phyloP scores from a whole-genome alignment of 2,113 vertebrate species.

The Phasianus colchicus region DNA sequence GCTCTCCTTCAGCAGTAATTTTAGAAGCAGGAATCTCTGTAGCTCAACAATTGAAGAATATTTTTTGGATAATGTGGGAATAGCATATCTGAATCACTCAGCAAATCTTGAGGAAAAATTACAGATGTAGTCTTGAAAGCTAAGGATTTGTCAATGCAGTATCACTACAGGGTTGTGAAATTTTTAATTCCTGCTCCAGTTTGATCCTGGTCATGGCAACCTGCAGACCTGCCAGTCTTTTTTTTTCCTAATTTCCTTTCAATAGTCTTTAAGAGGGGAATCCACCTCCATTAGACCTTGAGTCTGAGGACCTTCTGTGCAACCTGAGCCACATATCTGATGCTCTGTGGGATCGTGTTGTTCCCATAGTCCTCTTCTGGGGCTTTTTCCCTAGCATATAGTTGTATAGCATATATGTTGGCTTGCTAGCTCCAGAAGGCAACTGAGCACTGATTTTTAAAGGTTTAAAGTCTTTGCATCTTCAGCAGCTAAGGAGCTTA shows the following conservation, averaged over 20 bases:
- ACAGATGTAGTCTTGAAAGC: neutral
- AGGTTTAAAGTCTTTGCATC: constrained; percentile 42
- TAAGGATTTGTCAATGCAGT: neutral
- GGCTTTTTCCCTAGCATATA: neutral
- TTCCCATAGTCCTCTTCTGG: neutral
- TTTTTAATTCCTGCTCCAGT: neutral
- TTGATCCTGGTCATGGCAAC: neutral
- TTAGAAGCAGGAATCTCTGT: neutral
- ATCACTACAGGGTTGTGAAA: neutral
- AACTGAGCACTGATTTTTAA: constrained; percentile 9
- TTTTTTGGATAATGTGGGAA: neutral
- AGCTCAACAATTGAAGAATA: neutral
- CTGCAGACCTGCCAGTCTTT: neutral
- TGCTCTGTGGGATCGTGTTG: neutral
- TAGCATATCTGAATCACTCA: neutral
- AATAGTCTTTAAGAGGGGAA: neutral
- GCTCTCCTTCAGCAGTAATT: constrained; percentile 5
- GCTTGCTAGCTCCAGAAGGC: neutral
- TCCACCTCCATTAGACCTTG: neutral
- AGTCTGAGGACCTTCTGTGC: neutral
- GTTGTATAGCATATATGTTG: neutral
- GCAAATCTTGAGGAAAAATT: neutral
- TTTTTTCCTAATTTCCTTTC: neutral
- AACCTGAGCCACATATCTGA: neutral
- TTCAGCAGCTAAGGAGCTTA: constrained; percentile 47